A percentile compares a stretch with the other conserved stretches of the same genome.
These are phyloP conservation scores for Scyliorhinus canicula DNA, from an alignment of 2,797 vertebrate genomes.

Conservation along the genomic window DNA sequence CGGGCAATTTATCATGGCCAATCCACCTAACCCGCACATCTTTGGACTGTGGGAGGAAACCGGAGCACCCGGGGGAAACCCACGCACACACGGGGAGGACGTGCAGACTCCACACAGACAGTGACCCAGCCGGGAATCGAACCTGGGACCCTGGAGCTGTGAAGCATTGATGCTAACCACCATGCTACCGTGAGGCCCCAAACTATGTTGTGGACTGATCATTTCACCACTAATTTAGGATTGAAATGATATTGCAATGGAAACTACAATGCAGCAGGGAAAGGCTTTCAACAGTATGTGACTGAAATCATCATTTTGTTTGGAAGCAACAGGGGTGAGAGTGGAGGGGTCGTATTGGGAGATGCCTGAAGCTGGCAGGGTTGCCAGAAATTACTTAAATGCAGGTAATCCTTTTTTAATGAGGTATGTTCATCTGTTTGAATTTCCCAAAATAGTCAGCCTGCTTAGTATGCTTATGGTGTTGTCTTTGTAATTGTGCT, in stretches of 20 bases:
- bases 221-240: neutral
- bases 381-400: neutral
- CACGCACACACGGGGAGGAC: too few species aligned
- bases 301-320: neutral
- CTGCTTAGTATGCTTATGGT: neutral
- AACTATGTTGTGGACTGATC: neutral
- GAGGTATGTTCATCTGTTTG: neutral
- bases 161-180: too few species aligned
- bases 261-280: neutral
- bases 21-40: too few species aligned
- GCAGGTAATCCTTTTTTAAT: neutral
- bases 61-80: too few species aligned
- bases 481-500: neutral
- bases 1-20: too few species aligned
- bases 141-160: too few species aligned
- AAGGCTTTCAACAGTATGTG: neutral
- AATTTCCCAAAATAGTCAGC: neutral
- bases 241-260: neutral
- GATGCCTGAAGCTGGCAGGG: neutral
- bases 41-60: too few species aligned
- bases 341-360: too few species aligned
- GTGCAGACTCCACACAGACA: too few species aligned
- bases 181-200: too few species aligned
- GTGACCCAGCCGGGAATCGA: too few species aligned
- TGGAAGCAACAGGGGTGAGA: too few species aligned